phyloP scores from a whole-genome alignment of 2,113 vertebrate genomes.

The Ceyx margarethae region DNA sequence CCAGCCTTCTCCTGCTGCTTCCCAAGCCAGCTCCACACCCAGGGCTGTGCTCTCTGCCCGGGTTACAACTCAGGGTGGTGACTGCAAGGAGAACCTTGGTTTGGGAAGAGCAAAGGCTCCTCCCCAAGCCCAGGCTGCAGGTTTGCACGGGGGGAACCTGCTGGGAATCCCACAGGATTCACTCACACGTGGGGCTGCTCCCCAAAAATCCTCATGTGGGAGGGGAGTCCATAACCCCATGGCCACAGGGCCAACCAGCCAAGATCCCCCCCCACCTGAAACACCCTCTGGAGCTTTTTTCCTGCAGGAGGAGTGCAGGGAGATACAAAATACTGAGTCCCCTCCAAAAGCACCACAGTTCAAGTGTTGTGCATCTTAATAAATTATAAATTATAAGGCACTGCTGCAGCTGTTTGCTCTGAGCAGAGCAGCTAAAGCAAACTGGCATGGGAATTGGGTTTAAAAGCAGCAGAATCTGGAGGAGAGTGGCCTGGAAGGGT shows the following conservation, averaged over 20 bases:
- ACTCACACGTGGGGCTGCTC: neutral
- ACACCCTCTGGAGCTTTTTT: neutral
- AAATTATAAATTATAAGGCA: neutral
- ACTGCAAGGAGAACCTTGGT: rapidly evolving
- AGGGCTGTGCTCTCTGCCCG: rapidly evolving
- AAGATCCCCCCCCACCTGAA: neutral
- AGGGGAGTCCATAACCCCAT: rapidly evolving
- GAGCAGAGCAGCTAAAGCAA: neutral
- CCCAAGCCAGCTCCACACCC: rapidly evolving
- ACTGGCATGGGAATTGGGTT: neutral
- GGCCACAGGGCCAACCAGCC: neutral
- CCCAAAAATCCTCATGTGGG: rapidly evolving
- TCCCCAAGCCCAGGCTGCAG: neutral
- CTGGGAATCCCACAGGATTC: neutral
- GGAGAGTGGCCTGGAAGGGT: neutral
- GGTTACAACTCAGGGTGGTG: neutral
- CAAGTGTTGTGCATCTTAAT: neutral
- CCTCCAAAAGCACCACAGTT: neutral
- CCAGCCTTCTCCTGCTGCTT: neutral
- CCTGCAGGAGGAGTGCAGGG: neutral
- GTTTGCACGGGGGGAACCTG: neutral
- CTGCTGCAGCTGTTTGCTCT: neutral
- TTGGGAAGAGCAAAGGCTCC: neutral
- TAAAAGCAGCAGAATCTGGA: neutral
- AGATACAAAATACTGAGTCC: neutral